These are phyloP conservation scores for Drosophila koepferae DNA, from an alignment of 2,888 invertebrate species.

Conservation along the genomic window DNA sequence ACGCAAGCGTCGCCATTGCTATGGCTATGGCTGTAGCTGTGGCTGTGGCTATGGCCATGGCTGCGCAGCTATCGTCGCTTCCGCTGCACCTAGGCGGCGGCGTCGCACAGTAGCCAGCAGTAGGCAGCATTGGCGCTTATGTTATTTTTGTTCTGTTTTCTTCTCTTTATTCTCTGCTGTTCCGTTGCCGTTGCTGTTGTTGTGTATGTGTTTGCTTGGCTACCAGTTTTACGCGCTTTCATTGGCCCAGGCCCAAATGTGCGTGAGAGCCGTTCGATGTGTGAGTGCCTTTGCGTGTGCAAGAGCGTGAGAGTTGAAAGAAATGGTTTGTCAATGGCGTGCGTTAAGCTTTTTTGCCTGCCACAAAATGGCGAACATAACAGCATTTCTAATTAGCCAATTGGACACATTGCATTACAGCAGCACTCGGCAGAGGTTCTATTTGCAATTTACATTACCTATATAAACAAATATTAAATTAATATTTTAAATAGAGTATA, in stretches of 20 bases:
- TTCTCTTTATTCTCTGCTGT: slow-evolving; percentile 19
- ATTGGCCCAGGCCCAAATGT: slow-evolving; percentile 78
- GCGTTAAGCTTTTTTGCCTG: slow-evolving; percentile 60
- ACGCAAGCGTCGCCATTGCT: slow-evolving; percentile 58
- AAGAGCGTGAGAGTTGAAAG: slow-evolving; percentile 29
- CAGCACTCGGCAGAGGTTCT: not conserved
- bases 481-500: not conserved
- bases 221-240: slow-evolving; percentile 85
- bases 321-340: slow-evolving; percentile 58
- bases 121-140: slow-evolving; percentile 49
- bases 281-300: slow-evolving; percentile 1
- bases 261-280: slow-evolving; percentile 55
- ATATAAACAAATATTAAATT: not conserved
- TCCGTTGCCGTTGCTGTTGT: slow-evolving; percentile 16
- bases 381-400: slow-evolving; percentile 41
- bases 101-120: slow-evolving; percentile 56
- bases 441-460: not conserved
- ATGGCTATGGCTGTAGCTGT: slow-evolving; percentile 23
- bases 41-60: slow-evolving; percentile 45
- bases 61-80: slow-evolving; percentile 51
- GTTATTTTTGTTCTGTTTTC: slow-evolving; percentile 20
- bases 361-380: slow-evolving; percentile 64
- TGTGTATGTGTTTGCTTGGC: slow-evolving; percentile 55
- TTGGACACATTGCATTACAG: slow-evolving; percentile 22
- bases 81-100: slow-evolving; percentile 44